Percentiles rank a stretch among this genome's conserved stretches.
These are phyloP conservation scores for Eulemur albifrons DNA, from an alignment of 2,797 vertebrate species.

Conservation along the genomic window DNA sequence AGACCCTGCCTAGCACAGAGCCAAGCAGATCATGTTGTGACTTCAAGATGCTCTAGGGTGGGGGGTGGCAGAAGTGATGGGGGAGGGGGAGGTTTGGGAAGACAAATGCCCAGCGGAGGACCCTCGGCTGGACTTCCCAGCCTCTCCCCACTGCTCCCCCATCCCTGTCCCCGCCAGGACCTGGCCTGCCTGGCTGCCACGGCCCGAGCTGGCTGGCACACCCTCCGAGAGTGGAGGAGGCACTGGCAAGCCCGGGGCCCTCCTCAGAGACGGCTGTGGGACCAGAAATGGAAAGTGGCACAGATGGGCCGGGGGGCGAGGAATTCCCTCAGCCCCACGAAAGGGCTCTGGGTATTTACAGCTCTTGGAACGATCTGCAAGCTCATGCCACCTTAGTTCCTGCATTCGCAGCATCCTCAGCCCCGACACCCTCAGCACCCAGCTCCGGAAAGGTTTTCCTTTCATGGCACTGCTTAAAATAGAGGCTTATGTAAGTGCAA, in stretches of 20 bases:
- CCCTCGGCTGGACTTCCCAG: neutral
- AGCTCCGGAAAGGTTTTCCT: conserved; percentile 63
- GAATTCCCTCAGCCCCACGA: conserved; percentile 83
- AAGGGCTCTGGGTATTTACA: conserved; percentile 79
- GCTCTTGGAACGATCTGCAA: conserved; percentile 72
- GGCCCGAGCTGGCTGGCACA: conserved; percentile 25
- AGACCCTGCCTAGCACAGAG: neutral
- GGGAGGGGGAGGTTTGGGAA: neutral
- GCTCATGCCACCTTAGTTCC: conserved; percentile 73
- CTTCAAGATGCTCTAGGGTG: neutral
- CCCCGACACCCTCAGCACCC: conserved; percentile 39
- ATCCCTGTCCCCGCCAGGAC: neutral
- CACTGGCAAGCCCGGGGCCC: conserved; percentile 78
- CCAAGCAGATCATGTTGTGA: neutral
- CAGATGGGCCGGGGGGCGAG: conserved; percentile 80
- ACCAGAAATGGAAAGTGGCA: conserved; percentile 79
- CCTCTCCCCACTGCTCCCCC: neutral
- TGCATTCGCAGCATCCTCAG: conserved; percentile 68
- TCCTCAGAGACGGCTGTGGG: conserved; percentile 76
- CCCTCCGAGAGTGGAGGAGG: conserved; percentile 70
- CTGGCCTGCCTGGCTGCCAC: conserved; percentile 21
- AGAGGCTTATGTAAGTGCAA: conserved; percentile 63
- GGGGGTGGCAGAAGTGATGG: neutral
- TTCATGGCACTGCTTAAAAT: conserved; percentile 69
- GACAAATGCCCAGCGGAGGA: neutral